A percentile compares a stretch with the other conserved stretches of the same genome.
Evolutionary conservation across 2,113 vertebrate genomes (phyloP).

Genomic region (Elanus axillaris): DNA sequence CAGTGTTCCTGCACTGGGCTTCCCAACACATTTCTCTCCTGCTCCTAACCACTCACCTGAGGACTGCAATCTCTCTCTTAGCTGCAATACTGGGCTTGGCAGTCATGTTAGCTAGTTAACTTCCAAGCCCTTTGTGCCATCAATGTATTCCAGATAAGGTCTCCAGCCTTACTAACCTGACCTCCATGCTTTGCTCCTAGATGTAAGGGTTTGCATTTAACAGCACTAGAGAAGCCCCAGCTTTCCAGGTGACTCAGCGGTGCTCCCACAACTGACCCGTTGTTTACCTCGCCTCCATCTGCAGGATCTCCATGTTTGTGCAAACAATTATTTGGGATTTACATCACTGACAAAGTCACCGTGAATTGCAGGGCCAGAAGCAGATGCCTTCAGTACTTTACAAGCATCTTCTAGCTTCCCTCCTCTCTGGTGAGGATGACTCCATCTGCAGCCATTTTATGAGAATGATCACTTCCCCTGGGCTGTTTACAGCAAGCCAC

Average conservation of each 20-base stretch:
- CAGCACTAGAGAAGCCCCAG: not conserved
- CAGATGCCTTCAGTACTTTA: not conserved
- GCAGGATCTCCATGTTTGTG: not conserved
- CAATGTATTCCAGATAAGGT: not conserved
- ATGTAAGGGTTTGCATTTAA: not conserved
- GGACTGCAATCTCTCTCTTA: not conserved
- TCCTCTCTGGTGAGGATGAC: not conserved
- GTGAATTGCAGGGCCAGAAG: not conserved
- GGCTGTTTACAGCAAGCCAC: not conserved
- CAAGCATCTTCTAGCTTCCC: rapidly evolving
- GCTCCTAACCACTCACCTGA: not conserved
- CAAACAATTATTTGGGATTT: not conserved
- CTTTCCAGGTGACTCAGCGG: not conserved
- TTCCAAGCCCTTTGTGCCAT: not conserved
- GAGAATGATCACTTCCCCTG: not conserved
- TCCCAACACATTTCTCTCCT: not conserved
- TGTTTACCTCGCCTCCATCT: not conserved
- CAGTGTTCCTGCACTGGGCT: not conserved
- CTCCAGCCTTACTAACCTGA: not conserved
- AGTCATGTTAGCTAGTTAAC: not conserved
- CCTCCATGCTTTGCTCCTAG: not conserved
- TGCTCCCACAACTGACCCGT: not conserved
- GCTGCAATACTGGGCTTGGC: not conserved
- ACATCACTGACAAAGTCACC: not conserved
- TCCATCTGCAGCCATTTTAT: not conserved